Evolutionary conservation across 2,113 vertebrate species (phyloP).

Genomic region (Cinclus cinclus): DNA sequence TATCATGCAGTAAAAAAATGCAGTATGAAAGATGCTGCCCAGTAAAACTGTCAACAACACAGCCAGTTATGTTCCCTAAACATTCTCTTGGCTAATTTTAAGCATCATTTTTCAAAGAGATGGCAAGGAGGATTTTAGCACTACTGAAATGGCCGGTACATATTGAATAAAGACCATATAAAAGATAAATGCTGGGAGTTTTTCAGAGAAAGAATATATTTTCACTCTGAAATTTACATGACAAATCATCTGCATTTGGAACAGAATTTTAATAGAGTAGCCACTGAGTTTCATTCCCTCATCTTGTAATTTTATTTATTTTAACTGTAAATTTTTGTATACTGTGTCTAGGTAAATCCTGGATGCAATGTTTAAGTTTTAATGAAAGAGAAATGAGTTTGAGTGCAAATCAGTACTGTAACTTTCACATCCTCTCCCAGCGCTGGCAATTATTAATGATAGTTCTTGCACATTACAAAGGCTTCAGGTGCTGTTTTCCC

Average conservation of each 20-base stretch:
- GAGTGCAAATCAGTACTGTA: background rate
- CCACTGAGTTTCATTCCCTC: background rate
- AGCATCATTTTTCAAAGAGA: background rate
- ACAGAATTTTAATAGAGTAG: background rate
- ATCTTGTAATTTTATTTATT: conserved; percentile 6
- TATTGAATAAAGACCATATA: background rate
- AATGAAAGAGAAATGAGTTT: conserved; percentile 8
- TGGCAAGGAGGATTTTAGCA: background rate
- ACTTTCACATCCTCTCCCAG: background rate
- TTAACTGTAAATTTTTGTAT: background rate
- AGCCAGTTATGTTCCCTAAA: background rate
- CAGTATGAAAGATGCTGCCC: background rate
- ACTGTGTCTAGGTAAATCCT: background rate
- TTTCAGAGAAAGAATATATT: background rate
- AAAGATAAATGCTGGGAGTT: background rate
- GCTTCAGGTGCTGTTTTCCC: background rate
- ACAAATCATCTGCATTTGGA: conserved; percentile 5
- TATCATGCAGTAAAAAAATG: background rate
- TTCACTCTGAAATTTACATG: background rate
- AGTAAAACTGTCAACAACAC: background rate
- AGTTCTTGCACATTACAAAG: background rate
- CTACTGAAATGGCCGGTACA: background rate
- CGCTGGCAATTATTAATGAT: background rate
- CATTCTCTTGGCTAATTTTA: background rate
- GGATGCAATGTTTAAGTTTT: background rate